Percentiles rank a stretch among this genome's conserved stretches.
Evolutionary conservation across 2,888 invertebrate genomes (phyloP).

Genomic region (Anthophora plumipes): DNA sequence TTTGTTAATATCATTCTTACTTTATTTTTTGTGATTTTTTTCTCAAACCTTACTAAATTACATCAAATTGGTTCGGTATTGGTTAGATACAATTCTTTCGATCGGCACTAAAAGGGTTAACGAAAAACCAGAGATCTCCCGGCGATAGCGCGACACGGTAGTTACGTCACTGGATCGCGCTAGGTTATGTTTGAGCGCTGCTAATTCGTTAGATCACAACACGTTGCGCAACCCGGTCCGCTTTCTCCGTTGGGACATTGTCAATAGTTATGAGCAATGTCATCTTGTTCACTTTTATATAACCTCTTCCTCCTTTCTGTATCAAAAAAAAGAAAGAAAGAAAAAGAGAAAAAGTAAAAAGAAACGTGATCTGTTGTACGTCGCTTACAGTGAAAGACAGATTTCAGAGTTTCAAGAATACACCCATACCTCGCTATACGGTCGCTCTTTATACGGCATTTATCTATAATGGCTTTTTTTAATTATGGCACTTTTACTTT

Average conservation of each 20-base stretch:
- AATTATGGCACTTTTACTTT: too few relatives aligned
- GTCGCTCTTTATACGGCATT: too few relatives aligned
- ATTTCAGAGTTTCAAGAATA: neutral
- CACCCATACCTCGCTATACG: too few relatives aligned
- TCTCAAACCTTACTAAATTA: too few relatives aligned
- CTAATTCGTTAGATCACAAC: constrained; percentile 81
- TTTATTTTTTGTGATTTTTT: too few relatives aligned
- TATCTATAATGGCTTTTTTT: too few relatives aligned
- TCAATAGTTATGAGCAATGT: constrained; percentile 28
- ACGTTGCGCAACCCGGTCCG: constrained; percentile 72
- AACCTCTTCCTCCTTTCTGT: neutral
- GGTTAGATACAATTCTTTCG: too few relatives aligned
- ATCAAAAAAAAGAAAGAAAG: neutral
- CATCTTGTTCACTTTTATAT: neutral
- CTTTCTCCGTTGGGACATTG: constrained; percentile 74
- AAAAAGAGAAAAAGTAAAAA: neutral
- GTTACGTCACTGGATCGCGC: constrained; percentile 58
- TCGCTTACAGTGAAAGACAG: neutral
- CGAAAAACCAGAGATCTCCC: neutral
- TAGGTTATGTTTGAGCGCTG: constrained; percentile 64
- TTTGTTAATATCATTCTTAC: too few relatives aligned
- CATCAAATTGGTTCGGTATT: too few relatives aligned
- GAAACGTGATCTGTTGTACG: neutral
- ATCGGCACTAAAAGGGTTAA: too few relatives aligned
- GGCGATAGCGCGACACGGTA: neutral